A percentile compares a stretch with the other conserved stretches of the same genome.
These are phyloP conservation scores for Cephus spinipes DNA, from an alignment of 2,888 invertebrate species.

Conservation along the genomic window DNA sequence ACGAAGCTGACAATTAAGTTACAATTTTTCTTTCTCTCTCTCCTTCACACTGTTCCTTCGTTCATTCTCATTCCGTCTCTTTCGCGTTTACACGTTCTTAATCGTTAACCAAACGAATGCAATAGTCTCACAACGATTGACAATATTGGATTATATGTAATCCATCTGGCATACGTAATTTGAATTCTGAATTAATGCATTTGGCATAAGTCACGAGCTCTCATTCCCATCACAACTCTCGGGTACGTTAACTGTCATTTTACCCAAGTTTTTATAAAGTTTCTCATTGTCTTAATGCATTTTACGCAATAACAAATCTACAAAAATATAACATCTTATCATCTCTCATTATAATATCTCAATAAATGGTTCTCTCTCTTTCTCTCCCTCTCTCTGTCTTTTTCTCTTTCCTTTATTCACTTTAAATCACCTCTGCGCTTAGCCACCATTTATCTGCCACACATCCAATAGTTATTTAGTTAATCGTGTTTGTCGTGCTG, in stretches of 20 bases:
- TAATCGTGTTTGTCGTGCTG: slow-evolving; percentile 49
- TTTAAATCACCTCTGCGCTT: slow-evolving; percentile 36
- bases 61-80: background rate
- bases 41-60: background rate
- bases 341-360: slow-evolving; percentile 59
- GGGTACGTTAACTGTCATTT: slow-evolving; percentile 37
- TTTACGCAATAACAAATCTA: slow-evolving; percentile 66
- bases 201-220: slow-evolving; percentile 10
- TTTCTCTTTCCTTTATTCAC: background rate
- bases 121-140: background rate
- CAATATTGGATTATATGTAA: background rate
- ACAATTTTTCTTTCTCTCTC: slow-evolving; percentile 8
- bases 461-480: slow-evolving; percentile 33
- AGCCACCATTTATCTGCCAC: slow-evolving; percentile 31
- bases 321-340: slow-evolving; percentile 65
- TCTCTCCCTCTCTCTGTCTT: slow-evolving; percentile 30
- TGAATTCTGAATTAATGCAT: background rate
- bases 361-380: slow-evolving; percentile 48
- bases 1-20: slow-evolving; percentile 12
- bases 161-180: background rate
- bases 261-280: slow-evolving; percentile 52
- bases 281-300: slow-evolving; percentile 64
- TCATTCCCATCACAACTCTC: slow-evolving; percentile 18
- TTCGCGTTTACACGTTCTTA: background rate
- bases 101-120: background rate